Evolutionary conservation across 2,888 invertebrate genomes (phyloP).

Genomic region (Sabellastarte sp.): DNA sequence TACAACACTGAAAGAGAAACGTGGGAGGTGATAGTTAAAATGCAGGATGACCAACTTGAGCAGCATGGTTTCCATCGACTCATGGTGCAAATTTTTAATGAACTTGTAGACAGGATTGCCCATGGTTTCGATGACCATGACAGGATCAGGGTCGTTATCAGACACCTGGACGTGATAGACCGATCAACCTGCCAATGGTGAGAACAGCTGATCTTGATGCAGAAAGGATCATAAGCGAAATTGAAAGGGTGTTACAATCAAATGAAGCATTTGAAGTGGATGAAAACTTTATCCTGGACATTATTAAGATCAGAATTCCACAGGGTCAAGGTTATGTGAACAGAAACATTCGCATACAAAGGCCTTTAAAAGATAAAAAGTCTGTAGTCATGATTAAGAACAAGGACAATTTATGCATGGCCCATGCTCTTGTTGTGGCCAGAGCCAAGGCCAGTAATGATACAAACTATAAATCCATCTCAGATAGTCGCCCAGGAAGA

Average conservation of each 20-base stretch:
- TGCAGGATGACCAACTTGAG: no score
- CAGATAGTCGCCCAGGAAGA: neutral
- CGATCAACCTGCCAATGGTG: neutral
- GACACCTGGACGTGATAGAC: neutral
- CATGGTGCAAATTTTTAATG: no score
- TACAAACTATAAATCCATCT: neutral
- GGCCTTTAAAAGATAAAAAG: neutral
- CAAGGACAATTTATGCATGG: neutral
- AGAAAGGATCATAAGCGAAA: neutral
- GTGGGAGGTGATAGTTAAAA: no score
- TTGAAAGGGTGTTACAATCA: constrained; percentile 3
- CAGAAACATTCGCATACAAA: neutral
- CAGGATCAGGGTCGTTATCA: no score
- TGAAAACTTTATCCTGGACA: neutral
- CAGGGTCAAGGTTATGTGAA: neutral
- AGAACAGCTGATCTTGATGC: neutral
- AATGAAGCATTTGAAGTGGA: neutral
- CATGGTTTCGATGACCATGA: no score
- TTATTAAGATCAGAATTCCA: neutral
- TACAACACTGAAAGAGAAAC: no score
- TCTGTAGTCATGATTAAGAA: neutral
- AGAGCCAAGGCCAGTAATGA: neutral
- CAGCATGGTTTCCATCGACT: no score
- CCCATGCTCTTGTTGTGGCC: neutral
- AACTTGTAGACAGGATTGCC: no score